Conservation (phyloP, 2,888 invertebrate species). For the Chrysotoxum bicinctum region DNA sequence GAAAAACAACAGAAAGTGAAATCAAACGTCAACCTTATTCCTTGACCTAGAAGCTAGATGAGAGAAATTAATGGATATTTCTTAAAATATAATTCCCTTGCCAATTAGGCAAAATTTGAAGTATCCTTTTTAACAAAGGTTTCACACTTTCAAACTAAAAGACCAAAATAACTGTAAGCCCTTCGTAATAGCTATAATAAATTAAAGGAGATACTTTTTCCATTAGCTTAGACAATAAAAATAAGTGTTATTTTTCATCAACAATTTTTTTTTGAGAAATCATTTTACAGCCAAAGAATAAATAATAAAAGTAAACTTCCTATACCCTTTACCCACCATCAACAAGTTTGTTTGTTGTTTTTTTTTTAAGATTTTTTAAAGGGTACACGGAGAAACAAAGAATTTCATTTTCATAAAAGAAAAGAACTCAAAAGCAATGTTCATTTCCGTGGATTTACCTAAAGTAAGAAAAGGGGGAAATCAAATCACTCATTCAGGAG, state of each 20-base stretch:
- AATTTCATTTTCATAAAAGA: neutral
- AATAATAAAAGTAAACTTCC: neutral
- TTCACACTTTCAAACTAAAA: neutral
- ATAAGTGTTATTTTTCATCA: neutral
- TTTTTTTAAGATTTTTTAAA: neutral
- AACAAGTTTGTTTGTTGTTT: neutral
- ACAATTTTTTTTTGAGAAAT: neutral
- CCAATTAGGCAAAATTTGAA: too few species aligned
- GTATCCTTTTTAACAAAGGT: too few species aligned
- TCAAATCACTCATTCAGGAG: constrained; percentile 57
- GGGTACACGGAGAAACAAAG: neutral
- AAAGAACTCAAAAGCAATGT: constrained; percentile 20
- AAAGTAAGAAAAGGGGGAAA: constrained; percentile 9
- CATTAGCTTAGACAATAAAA: neutral
- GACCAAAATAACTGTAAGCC: neutral
- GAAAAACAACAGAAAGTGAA: too few species aligned
- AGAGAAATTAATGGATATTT: too few species aligned
- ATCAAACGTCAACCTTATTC: too few species aligned
- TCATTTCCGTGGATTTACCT: constrained; percentile 29
- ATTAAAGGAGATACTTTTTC: neutral
- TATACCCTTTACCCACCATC: neutral
- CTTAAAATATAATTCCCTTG: too few species aligned
- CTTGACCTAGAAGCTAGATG: too few species aligned
- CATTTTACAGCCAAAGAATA: neutral
- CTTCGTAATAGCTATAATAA: neutral